These are phyloP conservation scores for Rhamnusium bicolor DNA, from an alignment of 2,888 invertebrate genomes.

Conservation along the genomic window DNA sequence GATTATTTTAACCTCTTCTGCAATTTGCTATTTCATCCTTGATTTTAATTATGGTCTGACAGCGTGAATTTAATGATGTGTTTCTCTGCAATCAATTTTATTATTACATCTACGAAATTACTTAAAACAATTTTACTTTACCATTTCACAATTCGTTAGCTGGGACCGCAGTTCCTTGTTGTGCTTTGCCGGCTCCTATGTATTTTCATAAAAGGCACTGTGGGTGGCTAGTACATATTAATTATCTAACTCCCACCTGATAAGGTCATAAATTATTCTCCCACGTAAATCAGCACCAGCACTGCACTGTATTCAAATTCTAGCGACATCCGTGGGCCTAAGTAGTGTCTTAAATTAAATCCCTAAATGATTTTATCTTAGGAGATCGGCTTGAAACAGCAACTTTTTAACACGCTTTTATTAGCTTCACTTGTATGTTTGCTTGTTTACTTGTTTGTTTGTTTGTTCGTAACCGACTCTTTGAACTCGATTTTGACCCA, in stretches of 20 bases:
- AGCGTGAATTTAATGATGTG: neutral
- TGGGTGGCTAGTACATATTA: conserved; percentile 20
- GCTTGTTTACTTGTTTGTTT: too few species aligned
- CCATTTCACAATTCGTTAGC: neutral
- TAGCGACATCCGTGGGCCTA: neutral
- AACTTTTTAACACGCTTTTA: too few species aligned
- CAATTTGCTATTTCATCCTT: neutral
- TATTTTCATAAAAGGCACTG: conserved; percentile 8
- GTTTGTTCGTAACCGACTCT: too few species aligned
- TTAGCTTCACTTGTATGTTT: too few species aligned
- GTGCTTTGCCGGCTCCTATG: neutral
- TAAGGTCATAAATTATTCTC: neutral
- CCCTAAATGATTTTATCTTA: too few species aligned
- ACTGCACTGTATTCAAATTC: neutral
- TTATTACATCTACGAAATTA: neutral
- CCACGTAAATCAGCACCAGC: conserved; percentile 6
- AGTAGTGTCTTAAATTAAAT: neutral
- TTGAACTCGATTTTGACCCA: too few species aligned
- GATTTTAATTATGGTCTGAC: neutral
- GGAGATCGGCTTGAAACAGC: too few species aligned
- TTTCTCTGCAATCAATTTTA: neutral
- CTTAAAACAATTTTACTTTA: neutral
- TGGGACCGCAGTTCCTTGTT: neutral
- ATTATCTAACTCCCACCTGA: conserved; percentile 17
- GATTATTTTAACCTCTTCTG: too few species aligned